These are phyloP conservation scores for Pseudopleuronectes americanus DNA, from an alignment of 2,797 vertebrate species.

Conservation along the genomic window DNA sequence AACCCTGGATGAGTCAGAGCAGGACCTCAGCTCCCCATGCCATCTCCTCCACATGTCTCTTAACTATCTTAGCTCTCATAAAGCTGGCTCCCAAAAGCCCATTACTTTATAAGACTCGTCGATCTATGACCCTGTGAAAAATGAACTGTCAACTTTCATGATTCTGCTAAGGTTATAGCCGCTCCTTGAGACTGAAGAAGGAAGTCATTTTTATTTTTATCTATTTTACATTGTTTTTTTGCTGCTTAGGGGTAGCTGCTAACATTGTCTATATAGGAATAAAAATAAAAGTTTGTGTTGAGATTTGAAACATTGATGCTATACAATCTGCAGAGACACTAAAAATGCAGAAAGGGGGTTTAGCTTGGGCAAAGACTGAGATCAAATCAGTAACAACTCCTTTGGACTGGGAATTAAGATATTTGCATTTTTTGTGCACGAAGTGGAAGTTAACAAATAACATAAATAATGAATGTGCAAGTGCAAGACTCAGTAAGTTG, in stretches of 20 bases:
- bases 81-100: constrained; percentile 87
- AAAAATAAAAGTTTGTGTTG: constrained; percentile 37
- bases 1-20: constrained; percentile 83
- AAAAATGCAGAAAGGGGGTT: not conserved
- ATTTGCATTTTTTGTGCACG: not conserved
- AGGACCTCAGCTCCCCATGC: constrained; percentile 80
- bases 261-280: constrained; percentile 43
- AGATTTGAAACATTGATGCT: constrained; percentile 25
- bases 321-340: not conserved
- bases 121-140: constrained; percentile 89
- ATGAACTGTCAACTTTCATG: constrained; percentile 90
- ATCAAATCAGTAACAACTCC: constrained; percentile 1
- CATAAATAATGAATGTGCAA: too few species aligned
- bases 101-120: constrained; percentile 88
- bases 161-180: constrained; percentile 86
- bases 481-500: too few species aligned
- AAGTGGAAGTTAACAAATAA: too few species aligned
- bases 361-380: not conserved
- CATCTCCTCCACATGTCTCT: constrained; percentile 84
- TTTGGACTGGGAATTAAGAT: constrained; percentile 5
- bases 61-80: constrained; percentile 90
- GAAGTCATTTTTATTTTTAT: constrained; percentile 59
- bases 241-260: constrained; percentile 60
- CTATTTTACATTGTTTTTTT: constrained; percentile 69
- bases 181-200: constrained; percentile 80